phyloP scores from a whole-genome alignment of 2,797 vertebrate genomes.

The Botia almorhae region DNA sequence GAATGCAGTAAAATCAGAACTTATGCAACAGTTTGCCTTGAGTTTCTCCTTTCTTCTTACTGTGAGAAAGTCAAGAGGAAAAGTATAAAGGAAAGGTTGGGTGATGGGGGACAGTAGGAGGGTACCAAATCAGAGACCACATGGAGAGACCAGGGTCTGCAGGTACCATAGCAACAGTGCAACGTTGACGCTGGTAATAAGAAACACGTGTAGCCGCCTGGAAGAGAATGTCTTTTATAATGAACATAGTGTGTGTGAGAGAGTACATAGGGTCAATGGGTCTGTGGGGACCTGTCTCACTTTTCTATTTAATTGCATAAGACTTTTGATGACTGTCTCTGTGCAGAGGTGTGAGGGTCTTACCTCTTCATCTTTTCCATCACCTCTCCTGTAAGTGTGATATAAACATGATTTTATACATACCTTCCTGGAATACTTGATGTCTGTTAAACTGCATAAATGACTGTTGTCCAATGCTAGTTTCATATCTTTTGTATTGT shows the following conservation, averaged over 20 bases:
- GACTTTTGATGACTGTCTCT: not conserved
- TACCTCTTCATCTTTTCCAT: not conserved
- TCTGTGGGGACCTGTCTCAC: slow-evolving; percentile 1
- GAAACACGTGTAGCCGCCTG: slow-evolving; percentile 57
- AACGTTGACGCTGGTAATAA: slow-evolving; percentile 59
- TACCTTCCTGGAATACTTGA: not conserved
- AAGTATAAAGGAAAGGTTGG: slow-evolving; percentile 35
- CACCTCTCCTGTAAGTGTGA: slow-evolving; percentile 18
- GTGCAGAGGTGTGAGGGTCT: not conserved
- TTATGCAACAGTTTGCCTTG: slow-evolving; percentile 47
- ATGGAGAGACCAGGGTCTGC: slow-evolving; percentile 53
- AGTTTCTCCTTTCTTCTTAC: slow-evolving; percentile 19
- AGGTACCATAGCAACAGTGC: slow-evolving; percentile 60
- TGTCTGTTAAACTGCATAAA: not conserved
- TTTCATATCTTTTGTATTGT: too few relatives aligned
- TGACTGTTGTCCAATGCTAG: not conserved
- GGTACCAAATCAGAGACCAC: slow-evolving; percentile 51
- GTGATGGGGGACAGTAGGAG: slow-evolving; percentile 19
- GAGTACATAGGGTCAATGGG: slow-evolving; percentile 27
- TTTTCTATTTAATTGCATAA: slow-evolving; percentile 4
- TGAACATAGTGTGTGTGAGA: slow-evolving; percentile 7
- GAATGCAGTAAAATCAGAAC: slow-evolving; percentile 6
- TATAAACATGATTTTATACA: slow-evolving; percentile 8
- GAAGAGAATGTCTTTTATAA: slow-evolving; percentile 37
- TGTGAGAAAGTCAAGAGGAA: slow-evolving; percentile 51